Percentiles rank a stretch among this genome's conserved stretches.
Conservation (phyloP, 2,797 vertebrate genomes). For the Intellagama lesueurii region DNA sequence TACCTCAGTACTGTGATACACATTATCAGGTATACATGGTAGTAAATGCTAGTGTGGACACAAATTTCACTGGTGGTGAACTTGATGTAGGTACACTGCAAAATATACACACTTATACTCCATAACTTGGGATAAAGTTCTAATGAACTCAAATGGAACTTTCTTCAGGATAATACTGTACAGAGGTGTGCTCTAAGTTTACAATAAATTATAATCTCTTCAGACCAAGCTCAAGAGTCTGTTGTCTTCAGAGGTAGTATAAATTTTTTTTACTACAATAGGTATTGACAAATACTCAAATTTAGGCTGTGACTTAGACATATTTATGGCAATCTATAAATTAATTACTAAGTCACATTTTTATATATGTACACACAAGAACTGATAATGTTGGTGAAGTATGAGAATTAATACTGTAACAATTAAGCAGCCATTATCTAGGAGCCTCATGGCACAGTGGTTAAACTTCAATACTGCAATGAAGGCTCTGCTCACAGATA, state of each 20-base stretch:
- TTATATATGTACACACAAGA: neutral
- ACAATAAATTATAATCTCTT: neutral
- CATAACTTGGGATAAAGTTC: neutral
- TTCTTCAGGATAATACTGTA: neutral
- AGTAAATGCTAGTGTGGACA: neutral
- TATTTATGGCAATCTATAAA: neutral
- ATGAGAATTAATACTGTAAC: neutral
- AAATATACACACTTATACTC: no score
- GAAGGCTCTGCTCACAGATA: no score
- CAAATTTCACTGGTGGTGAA: neutral
- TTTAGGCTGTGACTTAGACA: neutral
- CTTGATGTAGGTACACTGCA: neutral
- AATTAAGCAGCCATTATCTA: neutral
- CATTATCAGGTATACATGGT: neutral
- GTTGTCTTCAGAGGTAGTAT: neutral
- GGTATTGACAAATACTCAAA: neutral
- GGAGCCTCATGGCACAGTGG: no score
- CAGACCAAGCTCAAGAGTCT: neutral
- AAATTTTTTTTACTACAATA: neutral
- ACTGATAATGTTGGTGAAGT: neutral
- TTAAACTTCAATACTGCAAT: no score
- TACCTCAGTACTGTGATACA: neutral
- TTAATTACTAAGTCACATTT: constrained; percentile 5
- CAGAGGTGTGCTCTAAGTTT: neutral
- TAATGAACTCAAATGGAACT: neutral